phyloP scores from a whole-genome alignment of 35 echinoderm and acorn worm species.

The Anneissia japonica region DNA sequence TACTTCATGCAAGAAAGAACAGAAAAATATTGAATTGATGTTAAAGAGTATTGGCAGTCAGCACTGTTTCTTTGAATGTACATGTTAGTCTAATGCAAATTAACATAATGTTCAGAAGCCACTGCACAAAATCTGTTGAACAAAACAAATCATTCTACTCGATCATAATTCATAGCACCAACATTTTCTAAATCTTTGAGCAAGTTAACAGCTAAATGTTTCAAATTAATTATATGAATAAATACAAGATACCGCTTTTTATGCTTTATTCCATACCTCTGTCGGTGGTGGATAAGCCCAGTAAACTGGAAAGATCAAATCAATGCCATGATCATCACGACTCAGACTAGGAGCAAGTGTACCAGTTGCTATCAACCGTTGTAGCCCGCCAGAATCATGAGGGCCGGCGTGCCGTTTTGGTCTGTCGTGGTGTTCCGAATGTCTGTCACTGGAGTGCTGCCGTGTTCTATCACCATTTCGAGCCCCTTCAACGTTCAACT shows the following conservation, averaged over 20 bases:
- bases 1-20: too few relatives aligned
- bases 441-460: not conserved
- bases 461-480: not conserved
- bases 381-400: slow-evolving; percentile 72
- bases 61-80: too few relatives aligned
- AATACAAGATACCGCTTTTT: too few relatives aligned
- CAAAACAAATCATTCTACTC: too few relatives aligned
- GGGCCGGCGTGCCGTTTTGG: slow-evolving; percentile 49
- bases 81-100: too few relatives aligned
- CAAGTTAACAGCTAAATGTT: too few relatives aligned
- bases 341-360: slow-evolving; percentile 52
- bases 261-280: slow-evolving; percentile 64
- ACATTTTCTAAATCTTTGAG: not conserved
- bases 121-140: too few relatives aligned
- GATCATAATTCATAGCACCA: not conserved
- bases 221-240: too few relatives aligned
- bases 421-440: not conserved
- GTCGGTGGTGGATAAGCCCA: slow-evolving; percentile 75
- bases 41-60: too few relatives aligned
- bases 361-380: slow-evolving; percentile 72
- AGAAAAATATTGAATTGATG: too few relatives aligned
- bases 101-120: too few relatives aligned
- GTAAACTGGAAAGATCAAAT: slow-evolving; percentile 80
- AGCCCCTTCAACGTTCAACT: not conserved
- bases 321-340: slow-evolving; percentile 61